Evolutionary conservation across 2,113 vertebrate genomes (phyloP), one percentile per base, ranked within the genome.

Genomic region (Hemiprocne comata): DNA sequence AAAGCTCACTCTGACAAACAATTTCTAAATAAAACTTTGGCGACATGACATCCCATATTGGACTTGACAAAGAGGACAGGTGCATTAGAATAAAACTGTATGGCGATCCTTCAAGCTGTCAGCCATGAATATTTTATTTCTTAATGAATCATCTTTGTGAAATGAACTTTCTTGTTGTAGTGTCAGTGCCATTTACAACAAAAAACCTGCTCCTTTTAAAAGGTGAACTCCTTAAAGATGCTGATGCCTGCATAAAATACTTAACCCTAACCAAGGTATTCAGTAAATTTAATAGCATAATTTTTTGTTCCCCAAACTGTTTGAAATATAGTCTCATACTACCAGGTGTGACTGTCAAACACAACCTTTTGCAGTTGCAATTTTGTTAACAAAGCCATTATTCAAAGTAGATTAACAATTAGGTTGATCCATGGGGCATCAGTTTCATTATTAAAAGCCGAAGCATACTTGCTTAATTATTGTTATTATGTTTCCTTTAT

Each of bases 61-160:
- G 98, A 98, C 99, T 98, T 99, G 99, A 99, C 99, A 99, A 99
- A 99, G 98, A 99, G 99, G 99, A 99, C 99, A 98, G 98, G 98
- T 98, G 99, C 99, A 99, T 99, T 99, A 99, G 99, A 99, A 99
- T 99, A 99, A 98, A 99, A 99, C 98, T 99, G 98, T 98, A 98
- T 98, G 98, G 99, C 98, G 98, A 99, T 99, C 99, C 98, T 98
- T 99, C 99, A 99, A 98, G 98, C 99, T 99, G 99, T 99, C 99
- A 99, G 98, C 98, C 98, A 98, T 98, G 98, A 99, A 99, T 99
- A 98, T 98, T 98, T 98, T 98, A 98, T 98, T 98, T 98, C 98
- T 99, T 98, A 98, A 98, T 99, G 98, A 99, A 99, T 98, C 98
- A 99, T 98, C 98, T 98, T 98, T 98, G 97, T 98, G 98, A 98